Percentiles rank a stretch among this genome's conserved stretches.
Evolutionary conservation across 2,113 vertebrate genomes (phyloP).

Genomic region (Corvus moneduloides): DNA sequence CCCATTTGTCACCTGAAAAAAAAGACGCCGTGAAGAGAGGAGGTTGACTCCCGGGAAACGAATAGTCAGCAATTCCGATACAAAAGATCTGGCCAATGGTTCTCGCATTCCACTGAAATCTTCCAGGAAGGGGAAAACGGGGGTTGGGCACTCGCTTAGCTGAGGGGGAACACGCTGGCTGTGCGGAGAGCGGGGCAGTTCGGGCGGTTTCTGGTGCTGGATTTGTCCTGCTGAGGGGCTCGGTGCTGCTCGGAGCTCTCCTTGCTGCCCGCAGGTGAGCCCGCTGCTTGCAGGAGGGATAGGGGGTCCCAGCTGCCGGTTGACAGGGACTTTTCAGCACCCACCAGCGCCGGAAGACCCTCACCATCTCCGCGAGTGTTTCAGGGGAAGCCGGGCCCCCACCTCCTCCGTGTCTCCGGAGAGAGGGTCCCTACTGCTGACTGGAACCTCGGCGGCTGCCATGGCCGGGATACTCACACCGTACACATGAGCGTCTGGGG

Average conservation of each 20-base stretch:
- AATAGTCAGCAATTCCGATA: background rate
- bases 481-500: accelerated
- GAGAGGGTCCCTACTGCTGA: background rate
- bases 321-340: background rate
- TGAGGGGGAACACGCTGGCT: background rate
- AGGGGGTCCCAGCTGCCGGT: background rate
- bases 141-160: accelerated
- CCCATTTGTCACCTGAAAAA: background rate
- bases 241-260: background rate
- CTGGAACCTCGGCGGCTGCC: background rate
- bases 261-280: background rate
- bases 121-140: background rate
- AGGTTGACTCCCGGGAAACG: background rate
- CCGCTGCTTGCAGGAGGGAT: background rate
- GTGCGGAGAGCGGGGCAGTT: background rate
- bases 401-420: background rate
- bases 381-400: background rate
- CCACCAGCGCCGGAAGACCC: background rate
- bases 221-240: background rate
- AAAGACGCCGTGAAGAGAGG: background rate
- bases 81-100: background rate
- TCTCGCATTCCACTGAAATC: background rate
- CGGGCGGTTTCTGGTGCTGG: no score
- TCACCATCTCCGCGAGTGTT: background rate
- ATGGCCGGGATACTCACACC: no score